Conservation (phyloP, 2,888 invertebrate species). For the Chydorus sphaericus region DNA sequence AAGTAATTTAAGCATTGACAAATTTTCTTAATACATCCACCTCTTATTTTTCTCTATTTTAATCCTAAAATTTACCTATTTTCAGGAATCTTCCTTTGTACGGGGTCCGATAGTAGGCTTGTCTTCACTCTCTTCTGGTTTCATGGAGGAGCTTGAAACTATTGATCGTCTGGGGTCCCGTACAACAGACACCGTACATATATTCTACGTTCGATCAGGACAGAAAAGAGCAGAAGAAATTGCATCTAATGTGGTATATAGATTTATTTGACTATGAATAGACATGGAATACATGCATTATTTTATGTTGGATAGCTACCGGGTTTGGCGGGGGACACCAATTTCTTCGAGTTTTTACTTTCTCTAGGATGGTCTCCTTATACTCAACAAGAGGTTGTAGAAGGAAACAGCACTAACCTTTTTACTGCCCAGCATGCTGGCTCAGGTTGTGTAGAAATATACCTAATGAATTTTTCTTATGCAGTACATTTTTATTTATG, state of each 20-base stretch:
- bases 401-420: too few species aligned
- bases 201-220: conserved; percentile 82
- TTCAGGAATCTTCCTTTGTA: background rate
- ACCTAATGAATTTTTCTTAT: too few species aligned
- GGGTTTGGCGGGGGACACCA: conserved; percentile 31
- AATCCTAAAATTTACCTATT: background rate
- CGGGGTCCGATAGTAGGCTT: conserved; percentile 42
- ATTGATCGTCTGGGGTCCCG: conserved; percentile 76
- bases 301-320: conserved; percentile 27
- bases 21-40: too few species aligned
- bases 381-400: too few species aligned
- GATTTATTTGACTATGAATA: background rate
- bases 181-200: conserved; percentile 79
- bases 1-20: conserved; percentile 26
- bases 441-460: too few species aligned
- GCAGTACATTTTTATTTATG: too few species aligned
- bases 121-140: conserved; percentile 51
- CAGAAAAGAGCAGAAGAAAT: conserved; percentile 65
- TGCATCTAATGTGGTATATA: conserved; percentile 51
- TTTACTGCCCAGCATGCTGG: too few species aligned
- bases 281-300: background rate
- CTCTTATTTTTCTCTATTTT: background rate
- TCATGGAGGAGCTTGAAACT: conserved; percentile 59
- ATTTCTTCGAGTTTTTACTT: conserved; percentile 42
- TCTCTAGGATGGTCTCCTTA: conserved; percentile 84